Conservation (phyloP, 2,113 vertebrate species). For the Xenopus tropicalis region UCB_Xtro_10.0 CM004446.2:116059501-116060000, state of each 20-base stretch:
- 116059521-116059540: conserved; percentile 58
- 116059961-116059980: conserved; percentile 79
- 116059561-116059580: conserved; percentile 64
- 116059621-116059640: conserved; percentile 76
- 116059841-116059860: conserved; percentile 85
- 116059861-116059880: conserved; percentile 68
- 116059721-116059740: conserved; percentile 76
- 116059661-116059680: fast-evolving
- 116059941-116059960: conserved; percentile 74
- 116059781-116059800: conserved; percentile 63
- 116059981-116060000: conserved; percentile 62
- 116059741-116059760: conserved; percentile 67
- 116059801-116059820: conserved; percentile 62
- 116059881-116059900: fast-evolving
- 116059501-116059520: conserved; percentile 61
- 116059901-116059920: background rate
- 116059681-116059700: conserved; percentile 62
- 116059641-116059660: conserved; percentile 84
- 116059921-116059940: conserved; percentile 64
- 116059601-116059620: conserved; percentile 82
- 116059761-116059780: conserved; percentile 66
- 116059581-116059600: conserved; percentile 72
- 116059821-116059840: conserved; percentile 72
- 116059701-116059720: conserved; percentile 82
- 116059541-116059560: conserved; percentile 62